Conservation (phyloP, 2,888 invertebrate genomes). For the Drosophila borborema region DNA sequence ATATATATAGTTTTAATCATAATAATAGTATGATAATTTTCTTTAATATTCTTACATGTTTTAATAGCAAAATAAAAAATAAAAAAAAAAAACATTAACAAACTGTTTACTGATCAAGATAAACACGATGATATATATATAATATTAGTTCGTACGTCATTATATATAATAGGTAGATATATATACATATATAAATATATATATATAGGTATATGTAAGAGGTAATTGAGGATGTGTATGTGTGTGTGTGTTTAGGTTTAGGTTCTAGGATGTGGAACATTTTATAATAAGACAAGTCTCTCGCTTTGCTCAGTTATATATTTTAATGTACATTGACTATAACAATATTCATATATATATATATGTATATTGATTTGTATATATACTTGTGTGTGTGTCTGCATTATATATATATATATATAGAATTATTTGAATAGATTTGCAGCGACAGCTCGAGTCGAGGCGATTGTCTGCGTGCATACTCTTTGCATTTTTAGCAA, state of each 20-base stretch:
- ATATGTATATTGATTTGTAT: constrained; percentile 18
- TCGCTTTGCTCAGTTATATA: constrained; percentile 32
- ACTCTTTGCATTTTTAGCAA: background rate
- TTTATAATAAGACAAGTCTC: constrained; percentile 33
- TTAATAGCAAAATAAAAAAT: constrained; percentile 24
- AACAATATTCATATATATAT: constrained; percentile 41
- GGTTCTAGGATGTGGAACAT: background rate
- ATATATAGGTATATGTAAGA: constrained; percentile 10
- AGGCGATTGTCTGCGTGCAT: constrained; percentile 59
- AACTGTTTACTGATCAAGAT: constrained; percentile 45
- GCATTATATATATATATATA: constrained; percentile 2
- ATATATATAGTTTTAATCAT: constrained; percentile 35
- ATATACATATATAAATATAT: constrained; percentile 14
- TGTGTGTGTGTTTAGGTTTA: background rate
- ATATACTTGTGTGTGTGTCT: constrained; percentile 22
- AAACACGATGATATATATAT: constrained; percentile 27
- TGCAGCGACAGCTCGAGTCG: constrained; percentile 33
- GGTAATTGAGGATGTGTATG: constrained; percentile 5
- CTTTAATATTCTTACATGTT: constrained; percentile 22
- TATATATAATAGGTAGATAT: constrained; percentile 21
- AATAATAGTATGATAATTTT: constrained; percentile 40
- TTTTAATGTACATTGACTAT: constrained; percentile 31
- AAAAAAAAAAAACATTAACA: constrained; percentile 56
- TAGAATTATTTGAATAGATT: constrained; percentile 27
- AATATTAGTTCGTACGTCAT: constrained; percentile 47